Evolutionary conservation across 35 echinoderm and acorn worm species (phyloP), one percentile per base, ranked within the genome.

Genomic region (Antedon bifida): DNA sequence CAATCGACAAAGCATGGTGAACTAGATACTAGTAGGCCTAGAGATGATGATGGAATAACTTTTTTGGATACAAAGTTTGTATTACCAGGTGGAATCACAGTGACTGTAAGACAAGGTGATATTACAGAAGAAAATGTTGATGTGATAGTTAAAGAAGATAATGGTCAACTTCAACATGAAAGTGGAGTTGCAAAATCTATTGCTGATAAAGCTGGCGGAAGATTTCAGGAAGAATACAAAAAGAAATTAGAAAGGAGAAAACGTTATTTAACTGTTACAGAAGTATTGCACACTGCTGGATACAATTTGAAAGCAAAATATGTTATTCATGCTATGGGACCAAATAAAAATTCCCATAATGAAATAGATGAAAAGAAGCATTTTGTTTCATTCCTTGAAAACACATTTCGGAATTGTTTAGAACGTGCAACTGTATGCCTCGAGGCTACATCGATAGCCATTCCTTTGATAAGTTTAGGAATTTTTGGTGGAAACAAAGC

Each of bases 271-370:
- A 85, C 17, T 34, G 46, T 84, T 29, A 30, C 74, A 39, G 84
- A 77, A 42, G 26, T 39, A 29, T 32, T 30, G 32, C 21, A 36
- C 8, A 85, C 84, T 0, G 16, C 13, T 9, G 84, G 56, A 29
- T 74, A 75, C 17, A 76, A 77, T 39, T 36, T 85, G 36, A 36
- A 76, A 21, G 12, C 28, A 29, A 33, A 78, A 42, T 26, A 64
- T 64, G 36, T 85, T 3, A 30, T 85, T 0, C 84, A 85, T 36
- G 75, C 75, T 3, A 32, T 75, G 17, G 84, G 84, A 19, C 84
- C 84, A 80, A 4, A 21, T 5, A 11, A 7, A 21, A 35, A 17
- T 12, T 29, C 36, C 13, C 34, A 35, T 0, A 35, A 8, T 11
- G 29, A 29, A 30, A 42, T 39, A 21, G 23, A 31, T 30, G n/a